Base-by-base conservation (phyloP, 2,888 invertebrate genomes). In the Monochamus alternatus region DNA sequence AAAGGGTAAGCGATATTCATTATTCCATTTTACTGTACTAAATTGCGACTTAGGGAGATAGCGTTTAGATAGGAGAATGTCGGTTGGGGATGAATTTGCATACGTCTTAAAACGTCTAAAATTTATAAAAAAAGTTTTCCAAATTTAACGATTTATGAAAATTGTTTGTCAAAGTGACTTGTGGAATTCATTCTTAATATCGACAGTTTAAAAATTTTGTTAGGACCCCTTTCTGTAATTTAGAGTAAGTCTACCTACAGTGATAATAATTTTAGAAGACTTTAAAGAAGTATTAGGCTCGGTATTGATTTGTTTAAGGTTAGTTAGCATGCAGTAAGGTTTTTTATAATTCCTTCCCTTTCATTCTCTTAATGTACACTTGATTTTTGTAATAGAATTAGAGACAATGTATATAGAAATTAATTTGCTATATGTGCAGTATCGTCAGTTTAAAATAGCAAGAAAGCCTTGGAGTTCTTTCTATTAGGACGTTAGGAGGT, bases 1-100 rank as follows among this genome's bases (percentile, higher is more conserved):
- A 89, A 84, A 86, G 88, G 88, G 89, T 89, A 89, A 86, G 88
- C 68, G 79, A 74, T 76, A 67, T 72, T 74, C 71, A 69, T 44
- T 51, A 64, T 67, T 63, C 63, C n/a, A 44, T 43, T 55, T 8
- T 32, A 55, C 10, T 55, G 38, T 58, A 43, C 31, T 3, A 71
- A 62, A 55, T 30, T 51, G 47, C 67, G 66, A 52, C 10, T 51
- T 66, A 66, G 52, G 66, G n/a, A 22, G 22, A 12, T 66, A 66
- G 51, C 66, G 73, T 73, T 47, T 73, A 55, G 55, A 3, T 73
- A 67, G 67, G 4, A 43, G 60, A 73, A 38, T 5, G 38, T 38
- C 38, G 7, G 38, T 38, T 38, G 5, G 7, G 38, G 38, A 38
- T 38, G 38, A 38, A 38, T 38, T 38, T 38, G 22, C 38, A 38